phyloP scores from a whole-genome alignment of 2,113 vertebrate species.

The Xiphophorus hellerii region DNA sequence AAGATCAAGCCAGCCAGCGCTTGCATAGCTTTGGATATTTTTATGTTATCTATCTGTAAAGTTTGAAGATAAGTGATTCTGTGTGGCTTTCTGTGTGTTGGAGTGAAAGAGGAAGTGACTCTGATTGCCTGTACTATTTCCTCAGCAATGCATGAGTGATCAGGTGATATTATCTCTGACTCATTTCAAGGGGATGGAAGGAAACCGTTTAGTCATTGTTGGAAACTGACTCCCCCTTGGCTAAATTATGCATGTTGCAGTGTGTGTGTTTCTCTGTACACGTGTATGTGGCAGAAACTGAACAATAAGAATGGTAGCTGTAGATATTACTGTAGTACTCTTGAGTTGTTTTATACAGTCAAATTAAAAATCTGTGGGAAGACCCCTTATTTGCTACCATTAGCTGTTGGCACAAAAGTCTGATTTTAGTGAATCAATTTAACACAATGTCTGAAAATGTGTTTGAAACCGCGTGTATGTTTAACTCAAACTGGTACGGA shows the following conservation, averaged over 20 bases:
- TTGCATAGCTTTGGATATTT: conserved; percentile 36
- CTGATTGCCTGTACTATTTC: conserved; percentile 28
- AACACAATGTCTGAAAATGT: neutral
- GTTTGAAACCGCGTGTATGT: neutral
- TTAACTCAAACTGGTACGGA: neutral
- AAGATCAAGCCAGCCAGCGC: neutral
- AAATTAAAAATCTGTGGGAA: conserved; percentile 12
- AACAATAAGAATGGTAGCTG: neutral
- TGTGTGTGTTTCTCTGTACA: neutral
- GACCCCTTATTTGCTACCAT: neutral
- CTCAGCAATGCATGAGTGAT: conserved; percentile 22
- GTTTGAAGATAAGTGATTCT: neutral
- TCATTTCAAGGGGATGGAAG: conserved; percentile 44
- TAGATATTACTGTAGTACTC: too few species aligned
- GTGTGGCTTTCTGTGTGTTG: neutral
- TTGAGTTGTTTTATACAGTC: conserved; percentile 7
- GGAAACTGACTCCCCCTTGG: conserved; percentile 14
- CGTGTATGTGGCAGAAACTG: neutral
- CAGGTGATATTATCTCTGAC: conserved; percentile 49
- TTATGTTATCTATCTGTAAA: conserved; percentile 2
- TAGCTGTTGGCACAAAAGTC: neutral
- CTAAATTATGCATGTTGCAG: conserved; percentile 10
- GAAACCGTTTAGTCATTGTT: conserved; percentile 32
- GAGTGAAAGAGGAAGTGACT: conserved; percentile 38
- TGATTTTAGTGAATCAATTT: neutral